Base-by-base conservation (phyloP, 2,797 vertebrate genomes). In the Scolopax rusticola region DNA sequence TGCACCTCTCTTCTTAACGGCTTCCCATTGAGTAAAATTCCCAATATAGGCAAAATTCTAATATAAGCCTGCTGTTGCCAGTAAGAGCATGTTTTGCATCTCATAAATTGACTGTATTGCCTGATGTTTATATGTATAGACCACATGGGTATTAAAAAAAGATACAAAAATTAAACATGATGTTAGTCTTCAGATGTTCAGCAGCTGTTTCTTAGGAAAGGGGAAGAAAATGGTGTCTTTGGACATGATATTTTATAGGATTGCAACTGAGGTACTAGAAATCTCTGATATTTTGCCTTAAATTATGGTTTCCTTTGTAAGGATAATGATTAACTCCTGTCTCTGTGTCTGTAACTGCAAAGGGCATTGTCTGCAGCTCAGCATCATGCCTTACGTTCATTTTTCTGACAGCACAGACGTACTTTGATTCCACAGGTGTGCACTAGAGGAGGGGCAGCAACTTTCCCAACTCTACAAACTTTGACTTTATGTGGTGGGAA, bases 401-500 rank as follows among this genome's bases (percentile, higher is more conserved):
- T 54, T 40, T 63, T 3, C 33, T 51, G 78, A 3, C 33, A 51
- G 20, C 2, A 2, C 23, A 30, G 60, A 32, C 8, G 9, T 9
- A 4, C 21, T 16, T 36, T 1, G 14, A 27, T 27, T 57, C 21
- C 70, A 8, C 21, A 51, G 41, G 28, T 3, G 3, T 4, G 9
- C 5, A 3, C 12, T 6, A 12, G 27, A 28, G 41, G 33, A 68
- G 23, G 19, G 41, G 56, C 4, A 54, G 56, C 36, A 13, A 8
- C 47, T 78, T 33, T 30, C 30, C n/a, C 76, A n/a, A 2, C 50
- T 45, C 32, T 12, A 4, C 25, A 9, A 14, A 15, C 32, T 15
- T 11, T 9, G 4, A 36, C 36, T 21, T 8, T 18, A 3, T 0
- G 0, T 3, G 59, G 27, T 45, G 63, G n/a, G 27, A 40, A 33